phyloP scores from a whole-genome alignment of 1,140 invertebrate species.

The Drosophila repletoides region DNA sequence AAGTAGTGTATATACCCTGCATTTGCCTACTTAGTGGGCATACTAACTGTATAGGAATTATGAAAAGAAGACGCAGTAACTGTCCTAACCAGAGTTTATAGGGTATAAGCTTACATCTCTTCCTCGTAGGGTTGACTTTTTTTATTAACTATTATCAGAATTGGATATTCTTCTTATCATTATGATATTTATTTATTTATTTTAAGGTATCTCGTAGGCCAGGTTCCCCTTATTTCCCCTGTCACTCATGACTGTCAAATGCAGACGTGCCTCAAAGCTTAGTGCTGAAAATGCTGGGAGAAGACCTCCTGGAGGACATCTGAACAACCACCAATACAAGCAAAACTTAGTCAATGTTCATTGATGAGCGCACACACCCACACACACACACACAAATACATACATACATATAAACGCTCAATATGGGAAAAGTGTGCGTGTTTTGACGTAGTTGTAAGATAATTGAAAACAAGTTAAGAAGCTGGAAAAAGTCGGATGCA shows the following conservation, averaged over 20 bases:
- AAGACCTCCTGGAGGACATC: not conserved
- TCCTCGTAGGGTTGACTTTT: too few species aligned
- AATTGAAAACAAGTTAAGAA: constrained; percentile 60
- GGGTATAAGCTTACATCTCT: too few species aligned
- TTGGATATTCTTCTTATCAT: too few species aligned
- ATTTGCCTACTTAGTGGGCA: too few species aligned
- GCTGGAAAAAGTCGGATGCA: constrained; percentile 12
- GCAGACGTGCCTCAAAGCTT: constrained; percentile 36
- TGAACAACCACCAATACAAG: constrained; percentile 28
- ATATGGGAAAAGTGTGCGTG: too few species aligned
- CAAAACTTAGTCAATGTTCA: constrained; percentile 62
- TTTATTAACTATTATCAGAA: too few species aligned
- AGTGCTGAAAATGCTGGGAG: not conserved
- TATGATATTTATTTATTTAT: not conserved
- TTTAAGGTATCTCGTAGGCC: not conserved
- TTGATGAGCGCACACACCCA: constrained; percentile 46
- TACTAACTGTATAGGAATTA: too few species aligned
- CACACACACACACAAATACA: not conserved
- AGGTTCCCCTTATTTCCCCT: not conserved
- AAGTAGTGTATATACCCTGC: constrained; percentile 1
- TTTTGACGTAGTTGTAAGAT: constrained; percentile 16
- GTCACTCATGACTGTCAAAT: constrained; percentile 12
- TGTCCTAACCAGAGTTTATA: too few species aligned
- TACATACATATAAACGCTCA: too few species aligned
- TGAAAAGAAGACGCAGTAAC: too few species aligned